Evolutionary conservation across 2,888 invertebrate genomes (phyloP), one percentile per base, ranked within the genome.

Genomic region (Drosophila kokeensis): DNA sequence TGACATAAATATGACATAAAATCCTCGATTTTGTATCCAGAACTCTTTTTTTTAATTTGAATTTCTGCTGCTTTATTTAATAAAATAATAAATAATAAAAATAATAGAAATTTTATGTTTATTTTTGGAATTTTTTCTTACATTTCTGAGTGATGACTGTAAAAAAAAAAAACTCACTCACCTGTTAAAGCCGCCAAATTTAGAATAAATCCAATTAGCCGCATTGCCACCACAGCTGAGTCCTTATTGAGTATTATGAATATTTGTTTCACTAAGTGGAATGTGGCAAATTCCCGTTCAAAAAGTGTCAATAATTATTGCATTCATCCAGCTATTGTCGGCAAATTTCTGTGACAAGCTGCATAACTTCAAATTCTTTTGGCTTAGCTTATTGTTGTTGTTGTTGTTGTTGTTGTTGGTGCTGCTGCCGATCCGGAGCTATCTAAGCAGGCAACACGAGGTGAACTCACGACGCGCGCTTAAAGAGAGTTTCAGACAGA

Each of bases 101-200:
- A 4, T 36, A 18, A 8, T 4, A 0, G 18, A 18, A 29, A 18
- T 10, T 8, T 2, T 32, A 6, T 32, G 13, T 30, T 52, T 52
- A 13, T 4, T 30, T 30, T 13, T 30, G 0, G 5, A 30, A n/a
- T 11, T 30, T 6, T 18, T 36, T 34, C 24, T 29, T 4, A 4
- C 5, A n/a, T 30, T 27, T 21, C 10, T 11, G 38, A 36, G 2
- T 18, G 10, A 42, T 42, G 24, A 72, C 53, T 54, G 67, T 60
- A 57, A 54, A 10, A 38, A n/a, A 38, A n/a, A 53, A 48, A 62
- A 60, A 66, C 58, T 74, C 76, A 90, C 91, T 91, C 83, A 92
- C 91, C 92, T 92, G 92, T 92, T 91, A 92, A 87, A 81, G 85
- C 91, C 87, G 92, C 92, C 90, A 92, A 92, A 92, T 91, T 92